phyloP scores from a whole-genome alignment of 2,113 vertebrate species.

The Protobothrops flavoviridis region DNA sequence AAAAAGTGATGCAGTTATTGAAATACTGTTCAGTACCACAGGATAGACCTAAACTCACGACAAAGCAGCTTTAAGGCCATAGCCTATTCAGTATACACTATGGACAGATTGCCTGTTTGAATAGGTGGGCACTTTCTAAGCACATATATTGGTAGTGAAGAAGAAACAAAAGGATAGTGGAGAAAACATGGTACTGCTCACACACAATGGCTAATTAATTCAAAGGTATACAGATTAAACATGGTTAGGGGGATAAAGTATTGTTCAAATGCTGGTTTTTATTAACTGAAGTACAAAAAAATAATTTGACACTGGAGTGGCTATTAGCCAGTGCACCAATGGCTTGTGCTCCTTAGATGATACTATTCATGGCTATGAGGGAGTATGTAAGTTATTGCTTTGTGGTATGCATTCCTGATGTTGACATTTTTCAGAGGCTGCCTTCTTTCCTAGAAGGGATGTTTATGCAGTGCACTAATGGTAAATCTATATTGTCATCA shows the following conservation, averaged over 20 bases:
- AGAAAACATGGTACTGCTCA: neutral
- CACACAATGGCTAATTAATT: neutral
- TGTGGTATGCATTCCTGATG: neutral
- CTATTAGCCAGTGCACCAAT: neutral
- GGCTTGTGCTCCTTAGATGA: neutral
- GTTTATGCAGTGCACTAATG: neutral
- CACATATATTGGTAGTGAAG: neutral
- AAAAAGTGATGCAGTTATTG: conserved; percentile 5
- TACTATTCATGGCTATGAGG: neutral
- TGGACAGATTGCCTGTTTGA: neutral
- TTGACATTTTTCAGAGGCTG: neutral
- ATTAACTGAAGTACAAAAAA: conserved; percentile 2
- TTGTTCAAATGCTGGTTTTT: neutral
- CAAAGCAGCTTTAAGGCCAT: neutral
- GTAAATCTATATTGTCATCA: neutral
- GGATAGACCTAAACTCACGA: neutral
- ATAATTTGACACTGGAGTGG: neutral
- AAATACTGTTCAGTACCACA: neutral
- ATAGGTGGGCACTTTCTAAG: neutral
- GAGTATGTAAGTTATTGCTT: neutral
- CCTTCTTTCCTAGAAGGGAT: neutral
- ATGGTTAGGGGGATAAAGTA: neutral
- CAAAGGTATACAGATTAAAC: neutral
- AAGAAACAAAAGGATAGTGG: neutral
- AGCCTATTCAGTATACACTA: neutral